Evolutionary conservation across 2,797 vertebrate genomes (phyloP).

Genomic region (Cyprinodon diabolis): DNA sequence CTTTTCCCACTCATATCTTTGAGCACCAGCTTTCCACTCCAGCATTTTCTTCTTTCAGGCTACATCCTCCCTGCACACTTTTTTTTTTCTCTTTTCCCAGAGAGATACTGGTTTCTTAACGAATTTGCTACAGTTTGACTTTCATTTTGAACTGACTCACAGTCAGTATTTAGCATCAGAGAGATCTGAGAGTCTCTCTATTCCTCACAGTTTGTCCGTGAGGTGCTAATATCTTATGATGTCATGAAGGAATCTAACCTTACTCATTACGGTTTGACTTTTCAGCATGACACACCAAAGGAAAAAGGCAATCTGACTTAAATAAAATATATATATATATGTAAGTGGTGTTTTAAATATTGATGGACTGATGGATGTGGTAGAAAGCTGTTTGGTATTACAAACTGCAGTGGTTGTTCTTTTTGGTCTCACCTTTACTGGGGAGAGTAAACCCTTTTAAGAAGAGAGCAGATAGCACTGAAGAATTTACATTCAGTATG

Average conservation of each 20-base stretch:
- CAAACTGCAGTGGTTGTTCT: conserved; percentile 28
- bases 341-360: conserved; percentile 46
- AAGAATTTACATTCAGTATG: background rate
- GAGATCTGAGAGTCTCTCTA: conserved; percentile 40
- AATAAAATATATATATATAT: conserved; percentile 3
- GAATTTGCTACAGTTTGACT: conserved; percentile 65
- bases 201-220: conserved; percentile 2
- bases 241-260: conserved; percentile 37
- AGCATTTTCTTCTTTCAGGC: conserved; percentile 3
- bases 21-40: conserved; percentile 27
- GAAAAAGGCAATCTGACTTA: conserved; percentile 16
- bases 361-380: conserved; percentile 35
- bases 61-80: background rate
- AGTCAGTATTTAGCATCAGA: conserved; percentile 59
- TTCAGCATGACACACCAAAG: conserved; percentile 11
- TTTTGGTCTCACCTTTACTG: conserved; percentile 23
- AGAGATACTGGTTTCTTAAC: conserved; percentile 66
- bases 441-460: background rate
- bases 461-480: background rate
- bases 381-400: conserved; percentile 29
- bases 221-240: conserved; percentile 50
- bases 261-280: background rate
- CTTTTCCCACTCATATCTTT: conserved; percentile 10
- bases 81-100: conserved; percentile 10
- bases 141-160: conserved; percentile 52